Conservation (phyloP, 2,888 invertebrate species). For the Salpingus planirostris region DNA sequence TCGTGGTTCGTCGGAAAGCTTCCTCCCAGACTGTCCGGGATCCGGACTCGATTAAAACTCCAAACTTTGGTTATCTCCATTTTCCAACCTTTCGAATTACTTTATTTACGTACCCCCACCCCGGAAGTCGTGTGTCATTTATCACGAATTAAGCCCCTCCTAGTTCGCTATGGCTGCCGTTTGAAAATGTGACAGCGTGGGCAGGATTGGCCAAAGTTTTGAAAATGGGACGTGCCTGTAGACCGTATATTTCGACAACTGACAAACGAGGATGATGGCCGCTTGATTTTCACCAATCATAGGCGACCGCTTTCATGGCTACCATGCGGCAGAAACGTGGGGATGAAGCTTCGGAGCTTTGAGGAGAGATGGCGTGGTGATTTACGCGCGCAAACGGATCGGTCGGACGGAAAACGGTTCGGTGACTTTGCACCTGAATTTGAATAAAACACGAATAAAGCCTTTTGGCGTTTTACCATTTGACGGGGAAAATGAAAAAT, state of each 20-base stretch:
- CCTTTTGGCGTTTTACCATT: too few species aligned
- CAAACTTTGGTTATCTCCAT: slow-evolving; percentile 22
- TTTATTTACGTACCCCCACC: slow-evolving; percentile 17
- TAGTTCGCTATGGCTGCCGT: slow-evolving; percentile 36
- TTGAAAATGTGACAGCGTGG: slow-evolving; percentile 18
- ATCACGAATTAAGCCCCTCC: slow-evolving; percentile 30
- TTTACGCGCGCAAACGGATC: too few species aligned
- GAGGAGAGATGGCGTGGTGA: too few species aligned
- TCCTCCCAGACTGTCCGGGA: too few species aligned
- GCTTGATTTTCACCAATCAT: slow-evolving; percentile 42
- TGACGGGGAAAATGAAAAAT: too few species aligned
- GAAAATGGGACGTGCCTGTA: slow-evolving; percentile 31
- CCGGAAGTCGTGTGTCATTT: slow-evolving; percentile 16
- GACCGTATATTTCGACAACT: slow-evolving; percentile 34
- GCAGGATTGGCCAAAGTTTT: slow-evolving; percentile 30
- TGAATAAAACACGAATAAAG: too few species aligned
- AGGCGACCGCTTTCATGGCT: slow-evolving; percentile 24
- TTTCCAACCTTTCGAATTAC: slow-evolving; percentile 20
- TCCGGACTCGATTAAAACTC: slow-evolving; percentile 23
- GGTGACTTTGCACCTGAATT: too few species aligned
- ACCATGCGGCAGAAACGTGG: too few species aligned
- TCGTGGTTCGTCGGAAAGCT: too few species aligned
- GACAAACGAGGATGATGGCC: slow-evolving; percentile 46
- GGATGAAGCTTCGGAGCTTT: too few species aligned
- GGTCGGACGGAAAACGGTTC: too few species aligned